Evolutionary conservation across 2,888 invertebrate genomes (phyloP), one percentile per base, ranked within the genome.

Genomic region (Isoperla grammatica): DNA sequence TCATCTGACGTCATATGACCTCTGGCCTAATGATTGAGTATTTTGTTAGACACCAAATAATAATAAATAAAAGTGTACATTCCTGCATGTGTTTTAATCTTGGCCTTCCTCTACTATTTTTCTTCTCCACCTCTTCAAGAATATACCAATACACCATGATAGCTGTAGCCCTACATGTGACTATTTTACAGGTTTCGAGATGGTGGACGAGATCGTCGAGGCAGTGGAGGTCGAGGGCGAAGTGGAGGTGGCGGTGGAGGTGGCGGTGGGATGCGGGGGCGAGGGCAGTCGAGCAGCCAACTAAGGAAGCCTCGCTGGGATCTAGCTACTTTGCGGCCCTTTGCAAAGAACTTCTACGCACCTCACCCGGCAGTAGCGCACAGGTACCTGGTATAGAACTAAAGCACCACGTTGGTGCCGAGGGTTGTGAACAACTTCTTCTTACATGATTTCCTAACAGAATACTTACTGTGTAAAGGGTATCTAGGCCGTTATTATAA

Each of bases 271-370:
- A 57, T 50, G 20, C 43, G 55, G 39, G 53, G 37, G 13, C 56
- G 60, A 12, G 68, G 68, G 46, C 68, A 70, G 35, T 71, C 73
- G 17, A 78, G 79, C 12, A 74, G 72, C 37, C 69, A 69, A 39
- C 17, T 89, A 64, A 79, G 83, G 13, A 91, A 90, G 70, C 94
- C 95, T 3, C 82, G 82, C 66, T 97, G 96, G 96, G 91, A 94
- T 67, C 69, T 86, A 66, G 74, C 76, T 45, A 79, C 81, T 63
- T 77, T 97, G 65, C 85, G 87, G 67, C 87, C 88, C 9, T 95
- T 97, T 71, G 81, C 88, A 67, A 97, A 97, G 78, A 88, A 95
- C 74, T 92, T 97, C 71, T 96, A 96, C 73, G 82, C 84, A 65
- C 91, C 94, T 45, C 88, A 90, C 73, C 81, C 83, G 49, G 84